Evolutionary conservation across 2,888 invertebrate genomes (phyloP), one percentile per base, ranked within the genome.

Genomic region (Pammene aurita): DNA sequence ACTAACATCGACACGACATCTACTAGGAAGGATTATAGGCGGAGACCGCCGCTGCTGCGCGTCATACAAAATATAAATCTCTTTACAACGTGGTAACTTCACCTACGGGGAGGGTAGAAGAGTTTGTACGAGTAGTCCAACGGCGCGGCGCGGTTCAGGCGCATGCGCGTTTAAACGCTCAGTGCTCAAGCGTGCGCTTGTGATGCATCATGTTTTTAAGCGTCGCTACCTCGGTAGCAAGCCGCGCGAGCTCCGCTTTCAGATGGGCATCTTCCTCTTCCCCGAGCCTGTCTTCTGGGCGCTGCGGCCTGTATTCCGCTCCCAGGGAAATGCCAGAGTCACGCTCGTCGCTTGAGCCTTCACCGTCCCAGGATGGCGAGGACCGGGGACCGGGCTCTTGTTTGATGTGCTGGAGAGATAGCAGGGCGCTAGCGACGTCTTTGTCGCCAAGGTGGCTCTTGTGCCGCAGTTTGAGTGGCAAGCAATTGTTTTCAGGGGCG

Each of bases 191-290:
- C 75, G 85, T 84, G 77, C 92, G 90, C 80, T 91, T 94, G 78
- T 95, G 94, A 72, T 95, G 95, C 93, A 96, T 95, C 93, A 96
- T 95, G 80, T 95, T 96, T 85, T 98, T 97, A 7, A 98, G 94
- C 74, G 96, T 96, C 62, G 97, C 97, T 74, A 98, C 97, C 89
- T 98, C 98, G 0, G 96, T 96, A 44, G 98, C 97, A 34, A 98
- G 94, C 77, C 97, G 94, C 78, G 96, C 97, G 75, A 98, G 93
- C 87, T 98, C 96, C 5, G 96, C 96, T 84, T 97, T 97, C 13
- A 98, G 93, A 84, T 96, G 96, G 72, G 95, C 94, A 81, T 96
- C 95, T 74, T 95, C 94, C 74, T 95, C 95, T 61, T 94, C 93
- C 4, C 78, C 86, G 46, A 89, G 79, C 71, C 91, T 78, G 74